These are phyloP conservation scores for Meda fulgida DNA, from an alignment of 2,797 vertebrate genomes.

Conservation along the genomic window DNA sequence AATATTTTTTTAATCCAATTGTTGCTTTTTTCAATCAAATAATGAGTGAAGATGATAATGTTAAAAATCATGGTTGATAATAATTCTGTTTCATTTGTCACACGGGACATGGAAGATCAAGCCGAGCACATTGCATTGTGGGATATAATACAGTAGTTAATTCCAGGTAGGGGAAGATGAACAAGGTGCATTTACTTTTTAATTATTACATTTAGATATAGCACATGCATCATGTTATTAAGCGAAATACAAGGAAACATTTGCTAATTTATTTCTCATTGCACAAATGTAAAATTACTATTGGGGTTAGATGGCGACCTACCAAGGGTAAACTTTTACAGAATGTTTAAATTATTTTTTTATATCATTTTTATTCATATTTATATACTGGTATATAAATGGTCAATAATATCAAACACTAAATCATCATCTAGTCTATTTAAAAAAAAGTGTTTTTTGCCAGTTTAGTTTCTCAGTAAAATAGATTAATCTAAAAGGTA, in stretches of 20 bases:
- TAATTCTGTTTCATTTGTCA: background rate
- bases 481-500: background rate
- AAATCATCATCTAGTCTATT: background rate
- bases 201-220: too few species aligned
- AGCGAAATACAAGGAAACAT: too few species aligned
- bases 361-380: background rate
- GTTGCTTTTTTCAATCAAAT: background rate
- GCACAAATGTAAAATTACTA: too few species aligned
- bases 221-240: too few species aligned
- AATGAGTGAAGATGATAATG: background rate
- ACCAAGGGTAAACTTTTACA: too few species aligned
- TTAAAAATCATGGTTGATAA: background rate
- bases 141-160: too few species aligned
- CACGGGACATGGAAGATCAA: background rate
- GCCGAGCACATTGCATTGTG: background rate
- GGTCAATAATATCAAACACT: background rate
- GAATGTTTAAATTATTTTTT: background rate
- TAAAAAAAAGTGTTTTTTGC: background rate
- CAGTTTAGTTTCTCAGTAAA: background rate
- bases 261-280: too few species aligned
- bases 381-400: background rate
- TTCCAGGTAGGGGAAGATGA: too few species aligned
- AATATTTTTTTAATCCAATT: background rate
- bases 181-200: too few species aligned
- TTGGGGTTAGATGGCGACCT: too few species aligned